A percentile compares a stretch with the other conserved stretches of the same genome.
These are phyloP conservation scores for Oryzias celebensis DNA, from an alignment of 2,113 vertebrate genomes.

Conservation along the genomic window DNA sequence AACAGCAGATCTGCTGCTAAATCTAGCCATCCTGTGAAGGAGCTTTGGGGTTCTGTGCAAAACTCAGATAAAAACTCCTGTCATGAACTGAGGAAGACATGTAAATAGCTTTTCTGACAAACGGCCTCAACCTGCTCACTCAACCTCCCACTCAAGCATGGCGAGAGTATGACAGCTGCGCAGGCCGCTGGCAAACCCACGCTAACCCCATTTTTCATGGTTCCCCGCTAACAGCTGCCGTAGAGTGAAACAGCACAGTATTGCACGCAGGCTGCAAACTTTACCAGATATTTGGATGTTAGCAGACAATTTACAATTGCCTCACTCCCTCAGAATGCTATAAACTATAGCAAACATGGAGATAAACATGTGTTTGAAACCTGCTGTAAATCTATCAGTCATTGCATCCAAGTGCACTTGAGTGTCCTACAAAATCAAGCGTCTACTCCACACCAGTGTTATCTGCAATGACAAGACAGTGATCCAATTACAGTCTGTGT, in stretches of 20 bases:
- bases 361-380: slow-evolving; percentile 39
- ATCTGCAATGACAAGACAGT: slow-evolving; percentile 47
- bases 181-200: slow-evolving; percentile 4
- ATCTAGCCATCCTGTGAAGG: slow-evolving; percentile 23
- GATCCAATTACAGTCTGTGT: slow-evolving; percentile 43
- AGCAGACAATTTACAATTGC: slow-evolving; percentile 44
- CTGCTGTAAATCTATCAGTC: slow-evolving; percentile 45
- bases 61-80: slow-evolving; percentile 31
- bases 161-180: slow-evolving; percentile 7
- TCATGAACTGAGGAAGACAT: slow-evolving; percentile 24
- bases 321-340: slow-evolving; percentile 23
- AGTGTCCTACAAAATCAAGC: slow-evolving; percentile 43
- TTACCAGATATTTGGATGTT: slow-evolving; percentile 56
- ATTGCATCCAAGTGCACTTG: slow-evolving; percentile 27
- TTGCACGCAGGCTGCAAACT: slow-evolving; percentile 1
- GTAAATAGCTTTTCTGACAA: slow-evolving; percentile 40
- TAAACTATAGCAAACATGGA: slow-evolving; percentile 48
- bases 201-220: slow-evolving; percentile 28
- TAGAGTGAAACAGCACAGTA: slow-evolving; percentile 14
- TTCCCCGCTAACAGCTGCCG: slow-evolving; percentile 8
- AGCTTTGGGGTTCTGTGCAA: slow-evolving; percentile 33
- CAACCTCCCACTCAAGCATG: slow-evolving; percentile 28
- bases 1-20: slow-evolving; percentile 33
- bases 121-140: slow-evolving; percentile 39
- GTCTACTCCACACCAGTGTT: slow-evolving; percentile 14